A percentile compares a stretch with the other conserved stretches of the same genome.
phyloP scores from a whole-genome alignment of 2,797 vertebrate species.

The Acropternis orthonyx region DNA sequence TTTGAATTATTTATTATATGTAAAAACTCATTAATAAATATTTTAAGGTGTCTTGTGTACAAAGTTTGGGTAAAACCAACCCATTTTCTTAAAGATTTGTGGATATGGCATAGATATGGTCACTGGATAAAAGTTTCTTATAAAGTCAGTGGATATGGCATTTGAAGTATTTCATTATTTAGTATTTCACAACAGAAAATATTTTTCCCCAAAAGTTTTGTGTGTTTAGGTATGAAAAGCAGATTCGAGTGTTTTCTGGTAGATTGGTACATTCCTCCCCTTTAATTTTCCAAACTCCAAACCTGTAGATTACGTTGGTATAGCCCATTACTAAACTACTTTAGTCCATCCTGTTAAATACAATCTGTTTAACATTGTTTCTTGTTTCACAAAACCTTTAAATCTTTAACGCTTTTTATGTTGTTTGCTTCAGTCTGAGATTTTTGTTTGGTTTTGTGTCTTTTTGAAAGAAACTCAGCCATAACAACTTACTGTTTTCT shows the following conservation, averaged over 20 bases:
- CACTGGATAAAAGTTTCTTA: background rate
- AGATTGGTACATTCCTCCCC: background rate
- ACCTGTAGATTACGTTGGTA: background rate
- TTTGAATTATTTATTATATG: background rate
- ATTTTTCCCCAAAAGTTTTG: background rate
- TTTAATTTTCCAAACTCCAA: background rate
- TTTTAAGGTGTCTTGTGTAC: background rate
- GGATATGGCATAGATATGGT: background rate
- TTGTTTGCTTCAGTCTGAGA: background rate
- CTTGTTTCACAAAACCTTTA: background rate
- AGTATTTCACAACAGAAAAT: background rate
- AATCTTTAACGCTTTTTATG: background rate
- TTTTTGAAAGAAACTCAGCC: background rate
- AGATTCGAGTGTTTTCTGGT: background rate
- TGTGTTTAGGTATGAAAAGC: background rate
- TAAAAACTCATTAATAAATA: background rate
- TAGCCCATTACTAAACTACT: background rate
- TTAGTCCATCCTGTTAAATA: background rate
- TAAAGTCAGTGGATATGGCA: background rate
- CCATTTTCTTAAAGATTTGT: background rate
- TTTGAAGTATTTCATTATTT: background rate
- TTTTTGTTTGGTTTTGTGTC: background rate
- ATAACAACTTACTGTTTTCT: background rate
- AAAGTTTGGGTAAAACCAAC: background rate
- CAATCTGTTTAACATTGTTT: background rate